Evolutionary conservation across 1,140 invertebrate genomes (phyloP).

Genomic region (Chionoecetes opilio): DNA sequence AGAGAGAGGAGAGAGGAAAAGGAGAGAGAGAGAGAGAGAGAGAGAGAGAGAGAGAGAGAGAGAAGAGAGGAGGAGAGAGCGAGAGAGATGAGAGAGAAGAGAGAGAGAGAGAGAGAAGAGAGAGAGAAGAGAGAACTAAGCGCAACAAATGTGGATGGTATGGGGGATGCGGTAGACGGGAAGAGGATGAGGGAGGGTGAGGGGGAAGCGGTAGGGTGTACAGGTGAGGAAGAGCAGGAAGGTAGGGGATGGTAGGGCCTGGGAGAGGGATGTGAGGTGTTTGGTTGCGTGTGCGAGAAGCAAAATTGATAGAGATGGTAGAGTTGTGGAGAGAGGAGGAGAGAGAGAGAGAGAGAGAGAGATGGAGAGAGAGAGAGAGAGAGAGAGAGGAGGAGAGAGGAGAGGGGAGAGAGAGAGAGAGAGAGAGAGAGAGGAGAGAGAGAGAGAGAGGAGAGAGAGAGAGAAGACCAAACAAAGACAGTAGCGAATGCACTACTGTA

Average conservation of each 20-base stretch:
- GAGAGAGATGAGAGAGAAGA: not conserved
- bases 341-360: not conserved
- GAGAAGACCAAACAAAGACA: too few relatives aligned
- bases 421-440: not conserved
- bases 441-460: too few relatives aligned
- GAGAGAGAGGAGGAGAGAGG: not conserved
- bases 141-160: not conserved
- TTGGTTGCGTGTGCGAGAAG: too few relatives aligned
- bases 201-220: too few relatives aligned
- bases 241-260: too few relatives aligned
- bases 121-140: not conserved
- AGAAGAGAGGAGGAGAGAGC: not conserved
- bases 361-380: not conserved
- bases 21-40: slow-evolving; percentile 13
- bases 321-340: not conserved
- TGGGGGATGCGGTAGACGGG: too few relatives aligned
- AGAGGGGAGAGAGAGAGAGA: not conserved
- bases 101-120: not conserved
- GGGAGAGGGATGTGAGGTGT: too few relatives aligned
- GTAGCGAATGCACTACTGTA: too few relatives aligned
- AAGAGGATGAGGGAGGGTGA: too few relatives aligned
- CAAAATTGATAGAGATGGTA: too few relatives aligned
- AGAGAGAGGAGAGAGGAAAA: not conserved
- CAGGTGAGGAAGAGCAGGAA: too few relatives aligned
- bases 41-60: slow-evolving; percentile 9